phyloP scores from a whole-genome alignment of 2,888 invertebrate species.

The Melieria omissa region DNA sequence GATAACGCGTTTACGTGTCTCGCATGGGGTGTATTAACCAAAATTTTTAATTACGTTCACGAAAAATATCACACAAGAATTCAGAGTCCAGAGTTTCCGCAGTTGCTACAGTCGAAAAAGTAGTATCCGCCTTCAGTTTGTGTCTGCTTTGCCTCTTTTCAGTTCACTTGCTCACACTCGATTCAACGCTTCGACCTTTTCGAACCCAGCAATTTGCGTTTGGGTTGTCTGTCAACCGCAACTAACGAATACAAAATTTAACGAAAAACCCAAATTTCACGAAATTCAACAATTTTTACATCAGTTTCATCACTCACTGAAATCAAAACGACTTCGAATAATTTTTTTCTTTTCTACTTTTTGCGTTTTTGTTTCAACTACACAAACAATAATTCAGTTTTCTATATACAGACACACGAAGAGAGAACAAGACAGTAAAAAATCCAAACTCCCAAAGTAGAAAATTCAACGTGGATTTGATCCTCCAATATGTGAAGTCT shows the following conservation, averaged over 20 bases:
- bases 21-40: too few relatives aligned
- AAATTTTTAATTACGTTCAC: too few relatives aligned
- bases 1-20: background rate
- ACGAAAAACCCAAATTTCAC: conserved; percentile 28
- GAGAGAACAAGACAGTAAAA: conserved; percentile 32
- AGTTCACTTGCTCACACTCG: too few relatives aligned
- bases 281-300: conserved; percentile 19
- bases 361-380: conserved; percentile 7
- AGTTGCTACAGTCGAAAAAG: too few relatives aligned
- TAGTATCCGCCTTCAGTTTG: too few relatives aligned
- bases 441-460: conserved; percentile 28
- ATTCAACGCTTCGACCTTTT: too few relatives aligned
- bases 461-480: conserved; percentile 64
- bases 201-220: too few relatives aligned
- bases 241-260: conserved; percentile 7
- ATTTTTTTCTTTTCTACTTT: conserved; percentile 18
- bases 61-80: too few relatives aligned
- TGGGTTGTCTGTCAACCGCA: too few relatives aligned
- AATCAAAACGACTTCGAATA: conserved; percentile 12
- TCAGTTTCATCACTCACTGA: conserved; percentile 18
- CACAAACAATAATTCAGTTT: conserved; percentile 18
- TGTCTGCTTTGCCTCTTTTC: too few relatives aligned
- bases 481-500: conserved; percentile 66
- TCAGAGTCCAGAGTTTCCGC: too few relatives aligned
- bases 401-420: conserved; percentile 29